Evolutionary conservation across 2,888 invertebrate genomes (phyloP).

Genomic region (Diarsia mendica): DNA sequence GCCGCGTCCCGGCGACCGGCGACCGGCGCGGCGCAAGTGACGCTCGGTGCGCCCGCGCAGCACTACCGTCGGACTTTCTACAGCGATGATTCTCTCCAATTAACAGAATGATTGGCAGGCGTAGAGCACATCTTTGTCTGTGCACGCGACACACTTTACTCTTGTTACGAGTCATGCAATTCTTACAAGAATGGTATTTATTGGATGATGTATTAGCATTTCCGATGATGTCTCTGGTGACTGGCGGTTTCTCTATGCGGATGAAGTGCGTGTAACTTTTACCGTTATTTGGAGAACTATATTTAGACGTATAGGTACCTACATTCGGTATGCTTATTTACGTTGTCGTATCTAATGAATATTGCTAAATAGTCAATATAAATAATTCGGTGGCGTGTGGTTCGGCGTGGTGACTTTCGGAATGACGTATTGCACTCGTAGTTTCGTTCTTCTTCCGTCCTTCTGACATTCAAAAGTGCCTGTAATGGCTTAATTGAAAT

Average conservation of each 20-base stretch:
- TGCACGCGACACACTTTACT: constrained; percentile 87
- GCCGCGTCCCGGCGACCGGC: constrained; percentile 37
- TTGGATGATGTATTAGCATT: constrained; percentile 55
- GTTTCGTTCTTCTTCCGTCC: too few species aligned
- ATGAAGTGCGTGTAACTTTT: constrained; percentile 12
- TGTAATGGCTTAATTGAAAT: too few species aligned
- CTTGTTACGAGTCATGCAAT: constrained; percentile 78
- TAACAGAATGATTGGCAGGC: constrained; percentile 88
- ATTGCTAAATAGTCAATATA: too few species aligned
- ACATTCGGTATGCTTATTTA: too few species aligned
- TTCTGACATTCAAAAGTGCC: too few species aligned
- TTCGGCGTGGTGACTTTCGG: too few species aligned
- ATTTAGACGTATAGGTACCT: neutral
- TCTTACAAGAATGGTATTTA: constrained; percentile 55
- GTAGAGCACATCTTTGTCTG: constrained; percentile 79
- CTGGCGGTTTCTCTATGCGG: constrained; percentile 15
- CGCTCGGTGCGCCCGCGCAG: constrained; percentile 37
- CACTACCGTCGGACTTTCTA: constrained; percentile 81
- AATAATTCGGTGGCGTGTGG: too few species aligned
- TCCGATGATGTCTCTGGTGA: constrained; percentile 46
- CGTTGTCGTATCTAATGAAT: too few species aligned
- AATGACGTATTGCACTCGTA: too few species aligned
- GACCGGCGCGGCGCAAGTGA: constrained; percentile 8
- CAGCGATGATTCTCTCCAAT: constrained; percentile 89
- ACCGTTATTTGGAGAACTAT: neutral